Base-by-base conservation (phyloP, 2,797 vertebrate species). In the Champsocephalus esox region DNA sequence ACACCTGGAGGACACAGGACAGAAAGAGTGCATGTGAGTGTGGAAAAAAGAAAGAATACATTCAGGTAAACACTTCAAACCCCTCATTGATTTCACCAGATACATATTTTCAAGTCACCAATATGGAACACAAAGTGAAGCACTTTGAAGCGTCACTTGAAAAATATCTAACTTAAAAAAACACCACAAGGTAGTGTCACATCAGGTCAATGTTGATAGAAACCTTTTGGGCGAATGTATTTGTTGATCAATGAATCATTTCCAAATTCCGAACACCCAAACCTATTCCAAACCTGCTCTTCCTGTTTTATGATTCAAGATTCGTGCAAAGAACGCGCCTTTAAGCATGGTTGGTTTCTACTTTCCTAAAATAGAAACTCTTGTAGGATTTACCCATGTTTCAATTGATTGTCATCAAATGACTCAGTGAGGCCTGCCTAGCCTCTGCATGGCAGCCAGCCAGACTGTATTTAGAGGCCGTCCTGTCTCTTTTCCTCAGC, bases 1-100 rank as follows among this genome's bases (percentile, higher is more conserved):
- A 88, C 0, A 97, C 85, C 97, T 98, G 48, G 48, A 49, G 34
- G 52, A 16, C 48, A 73, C 24, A 69, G 46, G 52, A 75, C 3
- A 61, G 3, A 38, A 38, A 38, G 34, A 38, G 34, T 38, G 34
- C 6, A 38, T 38, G 8, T 7, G 34, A 38, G 34, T 38, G 34
- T 38, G 34, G 34, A 38, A 8, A 38, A 38, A 6, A 38, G 34
- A 9, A 38, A 9, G 34, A 38, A 38, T n/a, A 38, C 5, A 57
- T n/a, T 19, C 4, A 43, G 16, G 21, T 28, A 7, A 63, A 19
- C 28, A 41, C 12, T 58, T 2, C 14, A 17, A 49, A 45, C 16
- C 13, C 11, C 3, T 44, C 9, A 46, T 5, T 28, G 28, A 28
- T 28, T 28, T 28, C 28, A 28, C n/a, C 12, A 48, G 8, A 34